Conservation (phyloP, 2,113 vertebrate species). For the Machaerirhynchus nigripectus region DNA sequence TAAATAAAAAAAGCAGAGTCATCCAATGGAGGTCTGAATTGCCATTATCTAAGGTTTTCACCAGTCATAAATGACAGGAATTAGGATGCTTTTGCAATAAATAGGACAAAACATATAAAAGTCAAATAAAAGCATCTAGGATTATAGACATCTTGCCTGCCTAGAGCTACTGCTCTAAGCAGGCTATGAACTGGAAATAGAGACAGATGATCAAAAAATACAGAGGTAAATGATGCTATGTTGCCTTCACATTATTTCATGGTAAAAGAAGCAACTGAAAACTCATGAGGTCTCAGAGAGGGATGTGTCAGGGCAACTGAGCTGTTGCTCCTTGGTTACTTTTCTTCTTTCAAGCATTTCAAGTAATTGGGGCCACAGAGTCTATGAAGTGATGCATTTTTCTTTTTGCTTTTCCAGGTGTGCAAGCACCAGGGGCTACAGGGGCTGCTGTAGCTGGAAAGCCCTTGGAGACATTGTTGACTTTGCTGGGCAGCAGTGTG, state of each 20-base stretch:
- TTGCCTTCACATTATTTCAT: not conserved
- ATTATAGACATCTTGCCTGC: not conserved
- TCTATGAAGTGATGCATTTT: not conserved
- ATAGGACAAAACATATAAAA: not conserved
- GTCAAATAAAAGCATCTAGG: not conserved
- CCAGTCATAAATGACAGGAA: not conserved
- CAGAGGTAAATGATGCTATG: not conserved
- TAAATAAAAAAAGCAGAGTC: not conserved
- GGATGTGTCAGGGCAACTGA: not conserved
- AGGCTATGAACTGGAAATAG: not conserved
- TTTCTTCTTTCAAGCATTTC: not conserved
- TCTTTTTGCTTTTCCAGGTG: not conserved
- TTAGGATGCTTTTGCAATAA: not conserved
- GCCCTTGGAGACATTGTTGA: accelerated
- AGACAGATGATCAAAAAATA: not conserved
- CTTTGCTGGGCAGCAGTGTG: not conserved
- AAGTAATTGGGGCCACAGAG: not conserved
- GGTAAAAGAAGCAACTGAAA: not conserved
- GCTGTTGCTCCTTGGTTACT: not conserved
- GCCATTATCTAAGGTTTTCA: not conserved
- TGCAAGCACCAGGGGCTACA: not conserved
- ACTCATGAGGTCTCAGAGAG: not conserved
- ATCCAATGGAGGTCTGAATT: not conserved
- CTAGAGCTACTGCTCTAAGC: not conserved
- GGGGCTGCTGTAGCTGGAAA: not conserved